Conservation (phyloP, 2,888 invertebrate species). For the Incurvaria masculella region DNA sequence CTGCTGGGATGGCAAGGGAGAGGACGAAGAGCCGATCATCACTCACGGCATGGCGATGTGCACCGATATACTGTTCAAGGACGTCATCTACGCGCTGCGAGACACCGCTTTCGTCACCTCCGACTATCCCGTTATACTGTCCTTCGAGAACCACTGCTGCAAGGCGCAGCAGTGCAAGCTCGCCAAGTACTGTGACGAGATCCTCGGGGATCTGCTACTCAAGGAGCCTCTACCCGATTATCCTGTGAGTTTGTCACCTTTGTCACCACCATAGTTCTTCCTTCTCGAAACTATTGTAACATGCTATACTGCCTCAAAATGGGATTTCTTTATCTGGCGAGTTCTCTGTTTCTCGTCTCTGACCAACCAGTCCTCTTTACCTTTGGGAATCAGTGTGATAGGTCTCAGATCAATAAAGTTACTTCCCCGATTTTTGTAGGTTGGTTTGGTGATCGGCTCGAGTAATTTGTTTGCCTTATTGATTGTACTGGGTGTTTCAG, state of each 20-base stretch:
- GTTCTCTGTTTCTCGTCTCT: too few species aligned
- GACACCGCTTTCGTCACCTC: slow-evolving; percentile 99
- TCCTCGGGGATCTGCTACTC: slow-evolving; percentile 86
- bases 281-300: too few species aligned
- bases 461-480: too few species aligned
- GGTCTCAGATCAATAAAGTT: too few species aligned
- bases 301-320: too few species aligned
- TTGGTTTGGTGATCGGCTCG: too few species aligned
- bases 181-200: slow-evolving; percentile 99
- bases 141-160: slow-evolving; percentile 99
- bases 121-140: slow-evolving; percentile 95
- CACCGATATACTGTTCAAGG: slow-evolving; percentile 96
- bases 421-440: too few species aligned
- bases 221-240: slow-evolving; percentile 84
- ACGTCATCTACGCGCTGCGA: slow-evolving; percentile 94
- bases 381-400: too few species aligned
- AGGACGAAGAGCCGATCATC: slow-evolving; percentile 98
- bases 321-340: too few species aligned
- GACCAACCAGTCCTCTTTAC: too few species aligned
- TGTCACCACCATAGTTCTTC: too few species aligned
- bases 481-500: too few species aligned
- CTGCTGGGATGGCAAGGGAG: slow-evolving; percentile 98
- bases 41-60: slow-evolving; percentile 99
- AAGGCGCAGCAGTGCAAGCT: slow-evolving; percentile 96
- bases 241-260: slow-evolving; percentile 80